Base-by-base conservation (phyloP, 2,113 vertebrate genomes). In the Macquaria australasica region DNA sequence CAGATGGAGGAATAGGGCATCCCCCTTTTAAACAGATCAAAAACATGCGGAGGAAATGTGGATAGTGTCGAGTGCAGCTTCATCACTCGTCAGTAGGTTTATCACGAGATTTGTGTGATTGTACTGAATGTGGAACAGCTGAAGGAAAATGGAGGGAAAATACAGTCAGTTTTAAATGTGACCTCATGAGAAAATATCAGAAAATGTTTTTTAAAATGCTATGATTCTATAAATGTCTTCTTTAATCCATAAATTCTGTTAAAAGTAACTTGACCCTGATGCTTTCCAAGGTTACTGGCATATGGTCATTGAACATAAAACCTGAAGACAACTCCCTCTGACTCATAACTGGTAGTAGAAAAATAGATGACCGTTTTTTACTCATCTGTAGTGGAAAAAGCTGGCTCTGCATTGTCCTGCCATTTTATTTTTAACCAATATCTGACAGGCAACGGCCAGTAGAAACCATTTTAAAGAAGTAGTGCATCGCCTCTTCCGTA, bases 1-100 rank as follows among this genome's bases (percentile, higher is more conserved):
- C 89, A 91, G 89, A 88, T 91, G 88, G 88, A 87, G 87, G 78
- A 89, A 87, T 53, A 84, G 91, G 92, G 87, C 90, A 90, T 91
- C 93, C 93, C 94, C 92, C 79, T 81, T 94, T 90, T 77, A 84
- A 72, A 56, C 11, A 86, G 62, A 88, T 91, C 83, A 88, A 93
- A 91, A 85, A 90, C 87, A 89, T 25, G 73, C 28, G 50, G 70
- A 85, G 76, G 91, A 92, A 85, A 90, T 25, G 88, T 89, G 88
- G 87, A 93, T 87, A 0, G 64, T 12, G 81, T 80, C 9, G 6
- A 63, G 75, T 34, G 48, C 63, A 50, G 66, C 70, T 50, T 73
- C 23, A 67, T 75, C 16, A 28, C 41, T 23, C 8, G 0, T 39
- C 50, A n/a, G 25, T 62, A 73, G 79, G 60, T 67, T 67, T 78